A percentile compares a stretch with the other conserved stretches of the same genome.
These are phyloP conservation scores for Tiliacea citrago DNA, from an alignment of 2,888 invertebrate genomes.

Conservation along the genomic window DNA sequence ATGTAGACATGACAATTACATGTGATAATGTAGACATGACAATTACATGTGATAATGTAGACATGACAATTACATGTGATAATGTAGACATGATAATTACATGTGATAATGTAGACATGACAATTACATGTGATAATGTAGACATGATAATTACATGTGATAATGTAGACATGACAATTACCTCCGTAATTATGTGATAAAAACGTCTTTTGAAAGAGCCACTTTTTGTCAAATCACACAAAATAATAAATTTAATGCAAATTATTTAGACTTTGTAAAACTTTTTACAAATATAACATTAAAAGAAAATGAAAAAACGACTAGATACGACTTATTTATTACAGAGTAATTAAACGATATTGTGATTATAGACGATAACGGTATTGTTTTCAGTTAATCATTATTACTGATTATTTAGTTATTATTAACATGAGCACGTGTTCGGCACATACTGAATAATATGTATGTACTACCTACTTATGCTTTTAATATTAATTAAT, in stretches of 20 bases:
- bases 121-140: too few species aligned
- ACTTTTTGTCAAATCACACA: not conserved
- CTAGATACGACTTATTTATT: not conserved
- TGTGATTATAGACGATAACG: too few species aligned
- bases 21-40: too few species aligned
- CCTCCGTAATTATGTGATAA: too few species aligned
- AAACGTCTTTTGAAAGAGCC: not conserved
- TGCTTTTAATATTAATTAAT: not conserved
- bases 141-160: too few species aligned
- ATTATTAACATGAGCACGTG: not conserved
- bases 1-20: too few species aligned
- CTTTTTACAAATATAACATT: not conserved
- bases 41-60: too few species aligned
- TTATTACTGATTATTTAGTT: not conserved
- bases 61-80: too few species aligned
- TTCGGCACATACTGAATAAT: not conserved
- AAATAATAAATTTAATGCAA: not conserved
- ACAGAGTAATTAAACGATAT: not conserved
- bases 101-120: too few species aligned
- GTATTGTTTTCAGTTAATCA: not conserved
- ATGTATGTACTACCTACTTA: not conserved
- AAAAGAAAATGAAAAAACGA: conserved; percentile 9
- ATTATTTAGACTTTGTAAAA: not conserved
- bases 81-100: too few species aligned
- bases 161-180: too few species aligned